phyloP scores from a whole-genome alignment of 2,797 vertebrate genomes.

The Urocyon cinereoargenteus region DNA sequence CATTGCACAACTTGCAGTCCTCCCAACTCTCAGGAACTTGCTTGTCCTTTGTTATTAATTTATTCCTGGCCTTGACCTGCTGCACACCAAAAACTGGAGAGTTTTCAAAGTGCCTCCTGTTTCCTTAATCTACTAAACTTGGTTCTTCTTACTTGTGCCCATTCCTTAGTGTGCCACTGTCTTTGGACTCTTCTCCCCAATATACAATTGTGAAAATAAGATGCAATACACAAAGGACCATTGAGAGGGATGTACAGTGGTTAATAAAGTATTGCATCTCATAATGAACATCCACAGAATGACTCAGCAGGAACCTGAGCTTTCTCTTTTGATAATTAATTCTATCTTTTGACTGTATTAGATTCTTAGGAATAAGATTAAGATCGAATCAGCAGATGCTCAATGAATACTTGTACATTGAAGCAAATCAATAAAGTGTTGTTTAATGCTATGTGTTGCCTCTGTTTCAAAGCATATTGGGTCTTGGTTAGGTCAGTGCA shows the following conservation, averaged over 20 bases:
- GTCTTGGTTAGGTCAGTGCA: not conserved
- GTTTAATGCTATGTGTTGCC: conserved; percentile 11
- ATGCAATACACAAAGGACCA: not conserved
- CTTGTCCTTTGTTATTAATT: not conserved
- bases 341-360: not conserved
- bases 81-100: not conserved
- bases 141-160: not conserved
- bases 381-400: not conserved
- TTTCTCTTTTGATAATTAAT: conserved; percentile 46
- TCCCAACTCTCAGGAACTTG: not conserved
- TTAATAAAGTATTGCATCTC: conserved; percentile 8
- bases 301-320: not conserved
- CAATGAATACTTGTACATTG: not conserved
- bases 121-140: not conserved
- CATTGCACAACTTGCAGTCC: not conserved
- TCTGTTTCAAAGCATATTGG: conserved; percentile 50
- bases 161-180: not conserved
- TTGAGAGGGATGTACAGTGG: not conserved
- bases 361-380: not conserved
- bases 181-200: not conserved
- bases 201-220: not conserved
- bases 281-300: not conserved
- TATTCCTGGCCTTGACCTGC: not conserved
- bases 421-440: conserved; percentile 22
- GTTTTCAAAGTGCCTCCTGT: not conserved